Evolutionary conservation across 2,888 invertebrate species (phyloP).

Genomic region (Cerastis leucographa): DNA sequence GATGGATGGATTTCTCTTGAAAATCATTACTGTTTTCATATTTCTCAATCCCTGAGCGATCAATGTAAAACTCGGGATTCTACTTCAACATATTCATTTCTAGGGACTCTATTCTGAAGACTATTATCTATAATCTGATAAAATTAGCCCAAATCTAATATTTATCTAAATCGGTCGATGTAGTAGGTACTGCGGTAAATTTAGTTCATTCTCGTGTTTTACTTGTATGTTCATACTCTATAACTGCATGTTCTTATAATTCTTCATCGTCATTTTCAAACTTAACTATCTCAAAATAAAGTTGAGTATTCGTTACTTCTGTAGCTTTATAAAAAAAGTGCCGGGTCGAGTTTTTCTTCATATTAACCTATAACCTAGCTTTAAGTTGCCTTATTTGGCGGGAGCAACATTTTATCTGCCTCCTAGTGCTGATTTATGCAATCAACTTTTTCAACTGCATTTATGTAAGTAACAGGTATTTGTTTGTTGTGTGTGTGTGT

Average conservation of each 20-base stretch:
- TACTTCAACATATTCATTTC: neutral
- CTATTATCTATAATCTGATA: no score
- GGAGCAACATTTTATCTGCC: conserved; percentile 59
- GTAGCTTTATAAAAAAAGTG: conserved; percentile 49
- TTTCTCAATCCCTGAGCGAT: neutral
- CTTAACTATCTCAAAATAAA: neutral
- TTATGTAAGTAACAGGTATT: neutral
- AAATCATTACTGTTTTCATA: neutral
- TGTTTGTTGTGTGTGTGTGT: no score
- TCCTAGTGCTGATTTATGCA: conserved; percentile 60
- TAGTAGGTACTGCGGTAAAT: neutral
- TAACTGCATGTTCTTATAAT: conserved; percentile 1
- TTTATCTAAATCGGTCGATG: neutral
- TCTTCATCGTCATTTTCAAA: neutral
- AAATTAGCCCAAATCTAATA: no score
- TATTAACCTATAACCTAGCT: conserved; percentile 62
- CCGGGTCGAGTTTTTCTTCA: conserved; percentile 57
- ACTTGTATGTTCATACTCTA: conserved; percentile 8
- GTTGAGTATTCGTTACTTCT: conserved; percentile 17
- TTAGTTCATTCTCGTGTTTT: conserved; percentile 31
- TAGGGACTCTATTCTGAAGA: no score
- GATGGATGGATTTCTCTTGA: neutral
- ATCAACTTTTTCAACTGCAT: conserved; percentile 49
- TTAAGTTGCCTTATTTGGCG: conserved; percentile 54
- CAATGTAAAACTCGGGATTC: neutral